A percentile compares a stretch with the other conserved stretches of the same genome.
Evolutionary conservation across 2,113 vertebrate species (phyloP).

Genomic region (Platichthys flesus): DNA sequence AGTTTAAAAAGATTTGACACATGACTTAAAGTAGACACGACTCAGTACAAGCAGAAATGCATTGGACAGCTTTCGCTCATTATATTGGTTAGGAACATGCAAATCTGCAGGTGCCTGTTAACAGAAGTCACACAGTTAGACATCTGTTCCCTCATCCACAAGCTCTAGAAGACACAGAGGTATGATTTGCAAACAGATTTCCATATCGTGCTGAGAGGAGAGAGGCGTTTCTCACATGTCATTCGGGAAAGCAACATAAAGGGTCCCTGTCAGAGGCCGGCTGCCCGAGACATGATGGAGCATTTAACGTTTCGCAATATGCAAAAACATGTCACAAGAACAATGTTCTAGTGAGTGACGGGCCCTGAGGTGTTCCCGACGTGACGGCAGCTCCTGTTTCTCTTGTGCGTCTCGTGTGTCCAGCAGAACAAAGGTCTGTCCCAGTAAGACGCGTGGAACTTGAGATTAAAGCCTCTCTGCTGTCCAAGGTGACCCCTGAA

Average conservation of each 20-base stretch:
- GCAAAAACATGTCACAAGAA: slow-evolving; percentile 55
- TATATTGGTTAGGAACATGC: too few relatives aligned
- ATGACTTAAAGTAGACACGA: background rate
- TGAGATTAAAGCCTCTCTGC: slow-evolving; percentile 36
- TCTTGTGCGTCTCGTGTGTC: slow-evolving; percentile 25
- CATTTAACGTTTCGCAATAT: slow-evolving; percentile 34
- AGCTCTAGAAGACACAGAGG: too few relatives aligned
- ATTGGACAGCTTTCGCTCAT: too few relatives aligned
- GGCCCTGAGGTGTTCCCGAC: background rate
- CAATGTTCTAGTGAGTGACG: background rate
- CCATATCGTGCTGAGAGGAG: too few relatives aligned
- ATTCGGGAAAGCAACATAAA: too few relatives aligned
- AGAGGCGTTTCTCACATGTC: too few relatives aligned
- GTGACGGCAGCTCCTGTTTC: slow-evolving; percentile 7
- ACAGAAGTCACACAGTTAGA: too few relatives aligned
- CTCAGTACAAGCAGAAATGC: background rate
- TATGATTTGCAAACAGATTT: too few relatives aligned
- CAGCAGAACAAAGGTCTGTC: slow-evolving; percentile 37
- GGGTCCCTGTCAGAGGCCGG: too few relatives aligned
- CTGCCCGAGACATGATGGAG: too few relatives aligned
- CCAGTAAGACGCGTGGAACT: slow-evolving; percentile 24
- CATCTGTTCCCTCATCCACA: too few relatives aligned
- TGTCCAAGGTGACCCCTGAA: slow-evolving; percentile 18
- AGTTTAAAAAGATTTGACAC: background rate
- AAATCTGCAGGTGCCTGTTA: background rate